A percentile compares a stretch with the other conserved stretches of the same genome.
phyloP scores from a whole-genome alignment of 2,113 vertebrate species.

The Pterocles orientalis region DNA sequence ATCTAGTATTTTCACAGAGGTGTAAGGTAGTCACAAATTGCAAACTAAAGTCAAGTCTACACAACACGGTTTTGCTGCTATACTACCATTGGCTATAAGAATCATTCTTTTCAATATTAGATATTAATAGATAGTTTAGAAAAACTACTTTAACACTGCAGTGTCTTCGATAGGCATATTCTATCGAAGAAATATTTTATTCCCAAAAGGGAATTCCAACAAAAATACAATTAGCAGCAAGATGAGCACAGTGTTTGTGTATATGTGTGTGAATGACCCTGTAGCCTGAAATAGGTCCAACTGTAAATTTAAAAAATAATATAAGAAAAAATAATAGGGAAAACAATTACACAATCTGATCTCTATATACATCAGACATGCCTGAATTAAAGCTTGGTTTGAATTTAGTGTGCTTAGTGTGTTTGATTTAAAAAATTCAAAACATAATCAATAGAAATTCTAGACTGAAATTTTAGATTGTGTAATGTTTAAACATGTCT shows the following conservation, averaged over 20 bases:
- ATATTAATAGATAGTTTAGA: neutral
- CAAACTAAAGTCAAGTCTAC: constrained; percentile 18
- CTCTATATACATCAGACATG: neutral
- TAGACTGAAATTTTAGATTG: neutral
- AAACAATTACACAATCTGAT: neutral
- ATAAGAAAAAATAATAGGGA: neutral
- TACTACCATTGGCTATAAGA: neutral
- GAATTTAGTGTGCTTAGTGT: neutral
- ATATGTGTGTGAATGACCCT: neutral
- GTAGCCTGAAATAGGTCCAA: neutral
- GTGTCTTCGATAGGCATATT: neutral
- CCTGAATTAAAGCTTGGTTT: neutral
- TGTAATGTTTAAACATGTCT: neutral
- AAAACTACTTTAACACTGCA: neutral
- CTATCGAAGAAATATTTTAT: neutral
- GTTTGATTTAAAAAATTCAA: neutral
- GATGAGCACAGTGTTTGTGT: neutral
- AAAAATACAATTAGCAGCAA: neutral
- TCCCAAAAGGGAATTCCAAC: neutral
- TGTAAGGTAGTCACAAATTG: constrained; percentile 40
- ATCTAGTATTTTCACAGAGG: constrained; percentile 49
- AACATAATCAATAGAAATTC: neutral
- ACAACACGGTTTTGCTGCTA: neutral
- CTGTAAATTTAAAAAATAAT: neutral
- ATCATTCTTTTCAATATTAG: neutral